phyloP scores from a whole-genome alignment of 2,888 invertebrate genomes.

The Acanthosoma haemorrhoidale region DNA sequence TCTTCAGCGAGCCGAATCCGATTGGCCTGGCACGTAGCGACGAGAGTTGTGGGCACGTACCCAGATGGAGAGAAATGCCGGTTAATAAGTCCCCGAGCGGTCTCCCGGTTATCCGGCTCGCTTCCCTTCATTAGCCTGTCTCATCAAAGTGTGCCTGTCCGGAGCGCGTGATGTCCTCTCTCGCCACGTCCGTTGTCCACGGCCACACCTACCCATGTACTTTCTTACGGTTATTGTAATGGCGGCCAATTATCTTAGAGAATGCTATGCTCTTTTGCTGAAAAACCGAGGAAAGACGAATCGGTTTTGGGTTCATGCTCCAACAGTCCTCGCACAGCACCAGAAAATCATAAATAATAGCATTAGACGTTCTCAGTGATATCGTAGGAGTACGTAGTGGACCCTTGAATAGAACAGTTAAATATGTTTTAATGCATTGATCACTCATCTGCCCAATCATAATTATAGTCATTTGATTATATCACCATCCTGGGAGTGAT shows the following conservation, averaged over 20 bases:
- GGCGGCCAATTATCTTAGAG: not conserved
- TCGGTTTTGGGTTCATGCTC: too few species aligned
- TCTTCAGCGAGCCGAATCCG: conserved; percentile 5
- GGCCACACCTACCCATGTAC: conserved; percentile 45
- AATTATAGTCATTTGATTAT: too few species aligned
- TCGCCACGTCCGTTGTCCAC: conserved; percentile 40
- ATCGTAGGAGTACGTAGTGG: too few species aligned
- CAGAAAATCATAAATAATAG: too few species aligned
- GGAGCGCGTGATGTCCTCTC: conserved; percentile 29
- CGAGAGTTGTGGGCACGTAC: not conserved
- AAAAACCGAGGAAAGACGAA: too few species aligned
- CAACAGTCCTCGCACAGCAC: too few species aligned
- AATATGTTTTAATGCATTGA: too few species aligned
- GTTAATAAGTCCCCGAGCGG: conserved; percentile 18
- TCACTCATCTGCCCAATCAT: too few species aligned
- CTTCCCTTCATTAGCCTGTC: conserved; percentile 42
- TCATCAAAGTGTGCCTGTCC: too few species aligned
- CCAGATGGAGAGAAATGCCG: conserved; percentile 1
- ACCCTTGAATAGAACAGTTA: too few species aligned
- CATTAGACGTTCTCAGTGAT: too few species aligned
- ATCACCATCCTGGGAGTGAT: too few species aligned
- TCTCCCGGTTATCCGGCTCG: conserved; percentile 31
- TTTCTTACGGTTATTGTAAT: not conserved
- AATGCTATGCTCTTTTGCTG: not conserved
- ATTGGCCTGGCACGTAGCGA: not conserved